Evolutionary conservation across 2,113 vertebrate species (phyloP).

Genomic region (Clarias batrachus): DNA sequence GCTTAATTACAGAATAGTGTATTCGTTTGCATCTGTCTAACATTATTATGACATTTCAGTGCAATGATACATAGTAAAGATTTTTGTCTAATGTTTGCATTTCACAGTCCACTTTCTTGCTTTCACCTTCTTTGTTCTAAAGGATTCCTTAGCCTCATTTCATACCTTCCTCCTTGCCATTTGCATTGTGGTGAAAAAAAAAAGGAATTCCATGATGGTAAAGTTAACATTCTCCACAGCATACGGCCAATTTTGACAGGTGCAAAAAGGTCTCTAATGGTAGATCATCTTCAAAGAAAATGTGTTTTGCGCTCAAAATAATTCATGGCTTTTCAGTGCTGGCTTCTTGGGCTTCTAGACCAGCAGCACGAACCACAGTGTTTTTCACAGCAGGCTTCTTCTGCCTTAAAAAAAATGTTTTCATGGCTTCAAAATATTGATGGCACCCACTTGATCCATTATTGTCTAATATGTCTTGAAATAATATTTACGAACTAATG

Average conservation of each 20-base stretch:
- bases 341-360: constrained; percentile 76
- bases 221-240: constrained; percentile 78
- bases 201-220: constrained; percentile 75
- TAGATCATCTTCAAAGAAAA: constrained; percentile 79
- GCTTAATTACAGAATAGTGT: background rate
- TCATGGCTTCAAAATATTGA: constrained; percentile 75
- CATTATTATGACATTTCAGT: background rate
- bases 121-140: constrained; percentile 53
- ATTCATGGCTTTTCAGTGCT: constrained; percentile 77
- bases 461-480: constrained; percentile 75
- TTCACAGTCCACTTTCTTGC: constrained; percentile 1
- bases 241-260: constrained; percentile 81
- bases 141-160: constrained; percentile 69
- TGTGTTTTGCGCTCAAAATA: constrained; percentile 80
- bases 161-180: constrained; percentile 61
- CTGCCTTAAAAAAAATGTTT: constrained; percentile 69
- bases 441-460: constrained; percentile 68
- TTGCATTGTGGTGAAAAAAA: constrained; percentile 69
- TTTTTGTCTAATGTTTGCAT: constrained; percentile 5
- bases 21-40: background rate
- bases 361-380: constrained; percentile 77
- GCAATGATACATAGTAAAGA: background rate
- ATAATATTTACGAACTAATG: constrained; percentile 72
- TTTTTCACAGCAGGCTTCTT: constrained; percentile 80
- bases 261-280: constrained; percentile 76